Conservation (phyloP, 2,888 invertebrate species). For the Altica lythri region DNA sequence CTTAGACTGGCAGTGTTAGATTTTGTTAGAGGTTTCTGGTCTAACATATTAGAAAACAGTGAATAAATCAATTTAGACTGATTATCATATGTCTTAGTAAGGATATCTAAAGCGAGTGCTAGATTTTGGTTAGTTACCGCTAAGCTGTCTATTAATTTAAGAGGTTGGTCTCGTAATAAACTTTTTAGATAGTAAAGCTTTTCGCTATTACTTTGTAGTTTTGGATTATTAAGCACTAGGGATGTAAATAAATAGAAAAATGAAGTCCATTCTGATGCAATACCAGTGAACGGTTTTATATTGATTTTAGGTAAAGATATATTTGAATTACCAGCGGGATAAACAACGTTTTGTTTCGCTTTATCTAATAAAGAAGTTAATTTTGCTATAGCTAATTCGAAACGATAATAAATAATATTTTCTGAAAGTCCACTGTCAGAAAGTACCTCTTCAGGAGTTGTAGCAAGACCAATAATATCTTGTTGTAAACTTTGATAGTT, state of each 20-base stretch:
- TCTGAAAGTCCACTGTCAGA: slow-evolving; percentile 1
- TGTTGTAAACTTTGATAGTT: background rate
- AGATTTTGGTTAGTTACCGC: slow-evolving; percentile 7
- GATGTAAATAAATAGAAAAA: slow-evolving; percentile 4
- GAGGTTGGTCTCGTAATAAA: background rate
- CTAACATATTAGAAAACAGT: background rate
- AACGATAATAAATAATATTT: background rate
- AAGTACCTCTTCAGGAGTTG: background rate
- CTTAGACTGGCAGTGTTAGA: background rate
- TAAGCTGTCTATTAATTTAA: background rate
- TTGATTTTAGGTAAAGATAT: slow-evolving; percentile 1
- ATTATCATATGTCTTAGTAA: background rate
- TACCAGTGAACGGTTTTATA: slow-evolving; percentile 1
- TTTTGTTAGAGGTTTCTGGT: slow-evolving; percentile 3
- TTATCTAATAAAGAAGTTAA: slow-evolving; percentile 1
- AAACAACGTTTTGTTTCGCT: background rate
- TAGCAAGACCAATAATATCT: background rate
- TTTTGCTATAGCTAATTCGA: slow-evolving; percentile 2
- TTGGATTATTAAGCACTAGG: slow-evolving; percentile 3
- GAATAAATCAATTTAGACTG: background rate
- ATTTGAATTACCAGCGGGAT: background rate
- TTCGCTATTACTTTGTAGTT: background rate
- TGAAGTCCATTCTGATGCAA: background rate
- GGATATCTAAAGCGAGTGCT: background rate
- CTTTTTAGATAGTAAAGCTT: slow-evolving; percentile 7